phyloP scores from a whole-genome alignment of 1,140 invertebrate species.

The Drosophila pandora region DNA sequence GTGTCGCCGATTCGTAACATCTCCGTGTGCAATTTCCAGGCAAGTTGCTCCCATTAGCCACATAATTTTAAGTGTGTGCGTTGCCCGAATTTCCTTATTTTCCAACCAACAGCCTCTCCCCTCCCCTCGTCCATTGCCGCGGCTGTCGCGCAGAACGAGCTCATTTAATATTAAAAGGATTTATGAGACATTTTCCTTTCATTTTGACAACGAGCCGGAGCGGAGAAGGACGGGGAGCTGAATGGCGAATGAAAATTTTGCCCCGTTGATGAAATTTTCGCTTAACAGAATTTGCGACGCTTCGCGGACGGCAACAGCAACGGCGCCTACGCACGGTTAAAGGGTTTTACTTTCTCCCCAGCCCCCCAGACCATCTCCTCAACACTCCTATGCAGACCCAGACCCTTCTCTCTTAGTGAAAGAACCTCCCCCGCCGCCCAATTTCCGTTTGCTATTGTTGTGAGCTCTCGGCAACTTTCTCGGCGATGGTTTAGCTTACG shows the following conservation, averaged over 20 bases:
- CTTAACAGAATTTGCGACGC: conserved; percentile 81
- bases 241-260: conserved; percentile 72
- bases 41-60: conserved; percentile 81
- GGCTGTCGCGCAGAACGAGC: conserved; percentile 58
- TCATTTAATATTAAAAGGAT: conserved; percentile 82
- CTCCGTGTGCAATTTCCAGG: conserved; percentile 71
- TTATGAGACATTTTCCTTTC: conserved; percentile 82
- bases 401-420: conserved; percentile 5
- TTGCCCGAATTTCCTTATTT: conserved; percentile 47
- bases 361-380: not conserved
- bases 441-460: conserved; percentile 65
- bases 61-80: conserved; percentile 81
- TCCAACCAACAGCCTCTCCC: not conserved
- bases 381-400: not conserved
- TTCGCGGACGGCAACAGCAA: conserved; percentile 46
- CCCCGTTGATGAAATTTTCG: conserved; percentile 78
- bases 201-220: conserved; percentile 72
- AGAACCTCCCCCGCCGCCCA: not conserved
- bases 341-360: conserved; percentile 71
- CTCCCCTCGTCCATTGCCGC: not conserved
- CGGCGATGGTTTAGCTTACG: conserved; percentile 77
- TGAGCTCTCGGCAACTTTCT: conserved; percentile 67
- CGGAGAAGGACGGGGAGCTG: conserved; percentile 19
- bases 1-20: conserved; percentile 61
- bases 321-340: conserved; percentile 75